phyloP scores from a whole-genome alignment of 2,888 invertebrate species.

The Metalampra italica region DNA sequence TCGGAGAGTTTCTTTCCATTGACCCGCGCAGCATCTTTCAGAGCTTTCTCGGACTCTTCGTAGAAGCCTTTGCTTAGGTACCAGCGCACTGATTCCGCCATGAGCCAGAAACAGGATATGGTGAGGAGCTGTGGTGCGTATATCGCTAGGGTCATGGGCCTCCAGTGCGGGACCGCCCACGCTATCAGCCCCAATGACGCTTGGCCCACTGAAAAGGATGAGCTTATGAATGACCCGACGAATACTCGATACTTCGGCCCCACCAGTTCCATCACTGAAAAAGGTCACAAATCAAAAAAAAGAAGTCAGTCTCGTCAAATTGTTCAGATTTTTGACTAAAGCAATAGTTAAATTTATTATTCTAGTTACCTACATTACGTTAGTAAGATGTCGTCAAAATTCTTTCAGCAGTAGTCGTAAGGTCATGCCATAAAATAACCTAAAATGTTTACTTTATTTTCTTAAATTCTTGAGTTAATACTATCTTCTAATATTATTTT shows the following conservation, averaged over 20 bases:
- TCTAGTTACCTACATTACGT: too few relatives aligned
- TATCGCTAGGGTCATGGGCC: slow-evolving; percentile 79
- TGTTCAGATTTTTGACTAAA: too few relatives aligned
- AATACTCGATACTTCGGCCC: slow-evolving; percentile 84
- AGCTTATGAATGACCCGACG: slow-evolving; percentile 82
- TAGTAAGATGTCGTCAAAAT: too few relatives aligned
- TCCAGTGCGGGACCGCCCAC: slow-evolving; percentile 84
- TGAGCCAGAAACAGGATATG: slow-evolving; percentile 79
- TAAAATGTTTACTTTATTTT: too few relatives aligned
- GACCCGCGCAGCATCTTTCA: slow-evolving; percentile 79
- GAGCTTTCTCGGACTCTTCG: slow-evolving; percentile 80
- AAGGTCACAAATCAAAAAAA: neutral
- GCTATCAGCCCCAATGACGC: slow-evolving; percentile 82
- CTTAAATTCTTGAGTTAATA: too few relatives aligned
- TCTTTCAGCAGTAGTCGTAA: too few relatives aligned
- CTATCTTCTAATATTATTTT: too few relatives aligned
- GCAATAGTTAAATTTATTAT: too few relatives aligned
- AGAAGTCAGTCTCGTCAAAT: too few relatives aligned
- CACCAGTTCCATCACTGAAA: slow-evolving; percentile 84
- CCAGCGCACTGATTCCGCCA: slow-evolving; percentile 86
- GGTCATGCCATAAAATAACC: too few relatives aligned
- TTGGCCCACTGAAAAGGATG: slow-evolving; percentile 84
- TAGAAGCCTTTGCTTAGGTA: slow-evolving; percentile 82
- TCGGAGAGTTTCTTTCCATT: slow-evolving; percentile 67
- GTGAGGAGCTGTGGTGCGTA: slow-evolving; percentile 83